Base-by-base conservation (phyloP, 2,113 vertebrate genomes). In the Syrmaticus mikado region DNA sequence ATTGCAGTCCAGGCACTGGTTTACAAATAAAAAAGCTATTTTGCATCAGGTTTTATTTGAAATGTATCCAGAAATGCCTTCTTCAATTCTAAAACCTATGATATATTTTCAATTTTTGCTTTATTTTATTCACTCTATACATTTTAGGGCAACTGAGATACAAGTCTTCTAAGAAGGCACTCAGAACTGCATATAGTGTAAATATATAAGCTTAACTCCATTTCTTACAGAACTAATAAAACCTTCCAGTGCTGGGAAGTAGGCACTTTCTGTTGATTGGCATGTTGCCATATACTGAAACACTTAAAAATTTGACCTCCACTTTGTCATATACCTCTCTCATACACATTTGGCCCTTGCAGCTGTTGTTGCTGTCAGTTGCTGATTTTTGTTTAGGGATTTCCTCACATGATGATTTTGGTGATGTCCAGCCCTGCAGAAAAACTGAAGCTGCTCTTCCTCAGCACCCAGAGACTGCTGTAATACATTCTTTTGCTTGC, bases 381-480 rank as follows among this genome's bases (percentile, higher is more conserved):
- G 11, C 41, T 71, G 30, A 66, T 55, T 83, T 87, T 28, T 75
- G 17, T 38, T 60, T 24, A 79, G 15, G 8, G 32, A 45, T 10
- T 82, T 71, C 7, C 27, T 73, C 52, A 40, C 2, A 5, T n/a
- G 21, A 87, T 1, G 11, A 36, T 16, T 72, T 60, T 0, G 1
- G 2, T 13, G 24, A 27, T 3, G 1, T 27, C 38, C 4, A 53
- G 12, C 1, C 5, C 5, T 3, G 40, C 40, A 50, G 18, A 72
- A 82, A 48, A 43, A 45, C 6, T 38, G 20, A 68, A 45, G 6
- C 8, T 65, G 13, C 8, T 24, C 10, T 60, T 83, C 53, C 22
- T 76, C 19, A 41, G 13, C 12, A 53, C 5, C 36, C 28, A 30
- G 34, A 6, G n/a, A 36, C 22, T 64, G 15, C 5, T 1, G 4